These are phyloP conservation scores for Heterotilapia buettikoferi DNA, from an alignment of 2,113 vertebrate species.

Conservation along the genomic window DNA sequence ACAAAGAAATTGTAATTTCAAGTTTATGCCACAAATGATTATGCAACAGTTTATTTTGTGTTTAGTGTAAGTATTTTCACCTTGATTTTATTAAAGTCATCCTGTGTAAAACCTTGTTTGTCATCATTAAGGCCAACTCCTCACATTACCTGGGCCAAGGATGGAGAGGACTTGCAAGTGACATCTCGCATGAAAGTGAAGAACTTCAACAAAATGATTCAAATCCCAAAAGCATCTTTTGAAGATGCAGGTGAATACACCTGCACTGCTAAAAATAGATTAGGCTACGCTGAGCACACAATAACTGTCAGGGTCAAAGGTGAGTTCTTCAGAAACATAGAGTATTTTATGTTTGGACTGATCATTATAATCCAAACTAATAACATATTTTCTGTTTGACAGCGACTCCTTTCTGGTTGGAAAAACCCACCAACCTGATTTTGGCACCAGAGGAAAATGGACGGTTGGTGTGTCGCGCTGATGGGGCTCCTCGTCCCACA, in stretches of 20 bases:
- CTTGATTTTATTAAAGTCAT: neutral
- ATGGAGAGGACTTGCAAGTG: constrained; percentile 79
- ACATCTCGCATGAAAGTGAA: constrained; percentile 80
- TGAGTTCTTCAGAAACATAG: constrained; percentile 45
- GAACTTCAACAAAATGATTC: constrained; percentile 90
- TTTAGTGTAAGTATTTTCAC: neutral
- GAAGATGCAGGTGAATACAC: constrained; percentile 88
- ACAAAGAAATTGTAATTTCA: accelerated
- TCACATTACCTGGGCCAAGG: constrained; percentile 88
- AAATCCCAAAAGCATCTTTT: constrained; percentile 82
- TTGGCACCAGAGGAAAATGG: constrained; percentile 90
- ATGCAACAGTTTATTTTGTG: neutral
- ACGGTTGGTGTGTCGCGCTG: constrained; percentile 83
- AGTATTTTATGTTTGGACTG: neutral
- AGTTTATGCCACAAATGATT: neutral
- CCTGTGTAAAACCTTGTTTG: constrained; percentile 2
- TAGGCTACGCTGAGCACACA: constrained; percentile 85
- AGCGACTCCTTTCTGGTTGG: constrained; percentile 95
- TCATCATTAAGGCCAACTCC: constrained; percentile 82
- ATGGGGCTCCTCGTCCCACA: constrained; percentile 85
- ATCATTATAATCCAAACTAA: neutral
- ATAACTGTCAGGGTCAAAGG: constrained; percentile 93
- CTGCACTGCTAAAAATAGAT: constrained; percentile 88
- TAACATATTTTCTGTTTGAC: neutral
- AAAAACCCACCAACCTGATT: constrained; percentile 85